Evolutionary conservation across 2,888 invertebrate species (phyloP), one percentile per base, ranked within the genome.

Genomic region (Ptychoptera albimana): DNA sequence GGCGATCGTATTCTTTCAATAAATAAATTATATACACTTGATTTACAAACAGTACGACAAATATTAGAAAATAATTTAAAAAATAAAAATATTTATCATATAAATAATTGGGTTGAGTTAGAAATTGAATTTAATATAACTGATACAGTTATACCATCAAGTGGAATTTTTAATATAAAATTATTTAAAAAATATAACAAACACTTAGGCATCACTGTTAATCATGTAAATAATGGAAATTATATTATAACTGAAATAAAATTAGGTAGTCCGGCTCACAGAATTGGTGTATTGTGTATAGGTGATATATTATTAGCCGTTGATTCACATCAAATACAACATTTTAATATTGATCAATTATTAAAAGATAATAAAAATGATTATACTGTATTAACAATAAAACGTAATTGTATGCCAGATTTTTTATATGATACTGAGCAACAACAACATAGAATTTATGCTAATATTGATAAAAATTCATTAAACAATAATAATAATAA

Each of bases 101-200:
- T 67, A 11, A 70, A 68, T 8, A 73, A 75, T 52, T 79, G 82
- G 67, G 72, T 91, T 36, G 80, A 80, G 38, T 60, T 93, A 37
- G 82, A 84, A 53, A 75, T 86, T 1, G 91, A 92, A 60, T 92
- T 92, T 62, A 88, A 86, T 65, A 87, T 92, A 61, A 84, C 88
- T 9, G 91, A 92, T 52, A 79, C 88, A 0, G 88, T 92, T 38
- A 85, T 91, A 50, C 89, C 92, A 2, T 82, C 86, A 6, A 85
- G 86, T 53, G 92, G 92, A 0, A 81, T 89, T 0, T 93, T 92
- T 58, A 85, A 82, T 50, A 91, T 96, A 0, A 86, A 89, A 61
- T 69, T 94, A 42, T 82, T 87, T 5, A 79, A 81, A 53, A 51
- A 57, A 0, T 79, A 76, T 29, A 79, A 80, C 35, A 78, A 77